Base-by-base conservation (phyloP, 1,140 invertebrate genomes). In the Panagrolaimus sp. region DNA sequence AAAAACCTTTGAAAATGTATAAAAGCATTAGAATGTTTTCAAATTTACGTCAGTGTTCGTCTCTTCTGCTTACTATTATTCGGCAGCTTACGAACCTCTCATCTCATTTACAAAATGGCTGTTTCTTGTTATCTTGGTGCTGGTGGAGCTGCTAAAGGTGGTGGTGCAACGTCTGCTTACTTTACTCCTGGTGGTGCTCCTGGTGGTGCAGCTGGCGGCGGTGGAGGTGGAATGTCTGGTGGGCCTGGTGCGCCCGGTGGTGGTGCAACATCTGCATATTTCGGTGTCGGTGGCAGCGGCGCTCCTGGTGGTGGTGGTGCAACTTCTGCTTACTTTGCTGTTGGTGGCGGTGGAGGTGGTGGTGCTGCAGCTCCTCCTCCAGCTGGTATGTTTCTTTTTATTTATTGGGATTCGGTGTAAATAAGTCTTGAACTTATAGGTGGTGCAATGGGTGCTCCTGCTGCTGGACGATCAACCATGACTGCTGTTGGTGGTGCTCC, bases 261-360 rank as follows among this genome's bases (percentile, higher is more conserved):
- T 64, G 63, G 63, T 23, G 63, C 63, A 23, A 13, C 14, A 2
- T 57, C 51, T 20, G 51, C 51, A 11, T 57, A 57, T 27, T 57
- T 57, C n/a, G 51, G 51, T 20, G 51, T 57, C 8, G 51, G 51
- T 57, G 51, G 47, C 9, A n/a, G 14, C 9, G 47, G 51, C 20
- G 51, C 51, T 57, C 14, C 14, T 20, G 51, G 51, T 57, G 51
- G 51, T 27, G 51, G 51, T 8, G 51, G 51, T 57, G 51, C 51
- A 11, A 38, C 27, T 20, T 64, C 63, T 13, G 63, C 63, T 13
- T 64, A 64, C 63, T 64, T 64, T 45, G 63, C 20, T 23, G 63
- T 64, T n/a, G 63, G 63, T 23, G 63, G 63, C 23, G 63, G 23
- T 13, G 23, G 63, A 5, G 63, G 63, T n/a, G 63, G 63, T 57